phyloP scores from a whole-genome alignment of 2,888 invertebrate species.

The Drosophila pseudotakahashii region DNA sequence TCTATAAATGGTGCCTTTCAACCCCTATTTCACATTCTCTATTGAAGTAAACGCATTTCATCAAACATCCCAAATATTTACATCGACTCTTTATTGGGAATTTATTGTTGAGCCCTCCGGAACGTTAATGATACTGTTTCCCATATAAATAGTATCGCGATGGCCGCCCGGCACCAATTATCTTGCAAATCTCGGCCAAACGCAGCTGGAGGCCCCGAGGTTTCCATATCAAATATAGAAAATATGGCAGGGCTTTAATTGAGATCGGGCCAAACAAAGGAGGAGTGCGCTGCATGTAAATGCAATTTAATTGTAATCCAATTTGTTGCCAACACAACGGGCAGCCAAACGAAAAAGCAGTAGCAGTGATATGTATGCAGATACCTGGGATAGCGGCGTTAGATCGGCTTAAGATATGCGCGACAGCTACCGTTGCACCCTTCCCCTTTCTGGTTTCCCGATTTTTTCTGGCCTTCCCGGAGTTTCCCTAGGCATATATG shows the following conservation, averaged over 20 bases:
- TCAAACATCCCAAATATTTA: conserved; percentile 7
- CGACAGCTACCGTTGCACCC: conserved; percentile 55
- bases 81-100: conserved; percentile 12
- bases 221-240: conserved; percentile 57
- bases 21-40: background rate
- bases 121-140: conserved; percentile 21
- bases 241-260: conserved; percentile 66
- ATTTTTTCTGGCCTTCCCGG: conserved; percentile 6
- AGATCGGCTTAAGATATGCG: conserved; percentile 76
- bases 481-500: conserved; percentile 4
- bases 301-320: conserved; percentile 80
- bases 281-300: conserved; percentile 65
- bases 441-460: conserved; percentile 31
- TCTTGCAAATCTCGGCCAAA: conserved; percentile 54
- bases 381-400: conserved; percentile 60
- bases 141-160: conserved; percentile 11
- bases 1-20: background rate
- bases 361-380: conserved; percentile 56
- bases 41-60: background rate
- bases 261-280: conserved; percentile 49
- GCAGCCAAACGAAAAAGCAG: conserved; percentile 49
- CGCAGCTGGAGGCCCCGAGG: conserved; percentile 68
- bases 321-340: conserved; percentile 66
- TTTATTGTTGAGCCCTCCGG: conserved; percentile 3
- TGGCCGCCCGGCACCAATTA: conserved; percentile 52